phyloP scores from a whole-genome alignment of 1,140 invertebrate genomes.

The Drosophila neocordata region DNA sequence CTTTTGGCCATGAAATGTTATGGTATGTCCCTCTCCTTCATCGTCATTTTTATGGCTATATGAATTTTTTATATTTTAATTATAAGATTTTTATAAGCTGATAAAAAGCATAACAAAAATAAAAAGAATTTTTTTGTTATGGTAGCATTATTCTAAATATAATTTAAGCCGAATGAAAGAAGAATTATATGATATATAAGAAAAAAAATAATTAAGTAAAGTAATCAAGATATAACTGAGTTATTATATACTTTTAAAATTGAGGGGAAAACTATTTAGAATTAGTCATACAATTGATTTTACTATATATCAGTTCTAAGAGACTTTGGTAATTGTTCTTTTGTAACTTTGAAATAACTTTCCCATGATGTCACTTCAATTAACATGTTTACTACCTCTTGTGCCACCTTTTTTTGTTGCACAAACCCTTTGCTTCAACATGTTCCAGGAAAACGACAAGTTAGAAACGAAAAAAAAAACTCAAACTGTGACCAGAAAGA shows the following conservation, averaged over 20 bases:
- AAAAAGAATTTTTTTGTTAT: too few species aligned
- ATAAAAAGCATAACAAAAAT: not conserved
- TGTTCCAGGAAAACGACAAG: constrained; percentile 19
- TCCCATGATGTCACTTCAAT: constrained; percentile 14
- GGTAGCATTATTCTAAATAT: too few species aligned
- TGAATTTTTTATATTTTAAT: constrained; percentile 57
- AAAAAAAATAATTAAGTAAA: too few species aligned
- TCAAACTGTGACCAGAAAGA: not conserved
- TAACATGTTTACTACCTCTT: constrained; percentile 9
- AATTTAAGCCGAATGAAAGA: too few species aligned
- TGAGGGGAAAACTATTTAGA: too few species aligned
- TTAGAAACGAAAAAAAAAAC: not conserved
- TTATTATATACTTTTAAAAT: too few species aligned
- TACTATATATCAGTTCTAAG: not conserved
- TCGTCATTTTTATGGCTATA: constrained; percentile 23
- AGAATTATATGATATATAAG: too few species aligned
- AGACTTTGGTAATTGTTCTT: not conserved
- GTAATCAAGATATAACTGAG: too few species aligned
- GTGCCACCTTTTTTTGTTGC: constrained; percentile 5
- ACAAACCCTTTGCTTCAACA: constrained; percentile 8
- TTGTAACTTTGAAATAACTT: constrained; percentile 4
- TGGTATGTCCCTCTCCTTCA: not conserved
- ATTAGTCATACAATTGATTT: too few species aligned
- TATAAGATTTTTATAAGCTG: constrained; percentile 23
- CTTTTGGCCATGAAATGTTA: constrained; percentile 51